Evolutionary conservation across 2,888 invertebrate genomes (phyloP).

Genomic region (Dicyrtomina minuta): DNA sequence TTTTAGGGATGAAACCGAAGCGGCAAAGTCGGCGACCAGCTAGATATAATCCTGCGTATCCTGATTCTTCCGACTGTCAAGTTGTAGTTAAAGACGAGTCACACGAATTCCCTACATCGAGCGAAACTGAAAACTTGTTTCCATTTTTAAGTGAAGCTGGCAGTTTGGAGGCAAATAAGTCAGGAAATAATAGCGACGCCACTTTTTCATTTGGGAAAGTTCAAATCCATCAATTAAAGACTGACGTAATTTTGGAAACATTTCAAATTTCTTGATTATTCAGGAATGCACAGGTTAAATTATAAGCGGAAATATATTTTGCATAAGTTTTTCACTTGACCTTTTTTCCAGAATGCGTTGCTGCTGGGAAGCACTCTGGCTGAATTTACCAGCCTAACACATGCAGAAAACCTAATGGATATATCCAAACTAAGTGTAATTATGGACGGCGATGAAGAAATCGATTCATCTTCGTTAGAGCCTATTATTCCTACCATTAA

Average conservation of each 20-base stretch:
- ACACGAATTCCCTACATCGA: background rate
- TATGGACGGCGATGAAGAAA: constrained; percentile 38
- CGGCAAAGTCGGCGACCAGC: constrained; percentile 36
- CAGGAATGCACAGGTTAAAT: background rate
- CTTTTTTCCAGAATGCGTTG: background rate
- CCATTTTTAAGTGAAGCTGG: background rate
- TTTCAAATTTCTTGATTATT: background rate
- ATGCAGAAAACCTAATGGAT: constrained; percentile 26
- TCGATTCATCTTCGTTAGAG: constrained; percentile 11
- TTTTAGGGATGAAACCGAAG: constrained; percentile 31
- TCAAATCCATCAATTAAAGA: background rate
- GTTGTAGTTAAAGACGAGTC: constrained; percentile 15
- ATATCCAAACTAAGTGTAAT: constrained; percentile 35
- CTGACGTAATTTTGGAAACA: constrained; percentile 7
- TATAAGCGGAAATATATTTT: background rate
- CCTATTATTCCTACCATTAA: background rate
- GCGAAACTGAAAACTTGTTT: background rate
- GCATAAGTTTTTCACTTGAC: background rate
- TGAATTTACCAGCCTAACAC: constrained; percentile 22
- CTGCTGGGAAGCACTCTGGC: background rate
- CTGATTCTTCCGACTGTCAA: background rate
- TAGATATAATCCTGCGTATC: constrained; percentile 23
- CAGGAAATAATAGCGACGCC: background rate
- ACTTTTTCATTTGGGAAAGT: background rate
- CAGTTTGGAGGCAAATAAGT: background rate